Evolutionary conservation across 2,113 vertebrate genomes (phyloP).

Genomic region (Felis chaus): DNA sequence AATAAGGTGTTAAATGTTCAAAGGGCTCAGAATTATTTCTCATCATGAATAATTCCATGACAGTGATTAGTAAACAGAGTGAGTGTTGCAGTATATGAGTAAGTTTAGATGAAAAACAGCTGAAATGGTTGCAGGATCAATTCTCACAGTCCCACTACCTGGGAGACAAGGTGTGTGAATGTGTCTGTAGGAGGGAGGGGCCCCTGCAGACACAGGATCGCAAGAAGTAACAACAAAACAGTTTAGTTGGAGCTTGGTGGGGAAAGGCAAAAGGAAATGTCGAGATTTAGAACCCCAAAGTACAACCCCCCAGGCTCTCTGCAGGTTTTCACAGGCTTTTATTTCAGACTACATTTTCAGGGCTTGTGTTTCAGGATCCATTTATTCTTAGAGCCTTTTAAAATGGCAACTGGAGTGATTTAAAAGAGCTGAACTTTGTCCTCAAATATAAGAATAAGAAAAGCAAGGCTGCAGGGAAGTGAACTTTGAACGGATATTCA

Average conservation of each 20-base stretch:
- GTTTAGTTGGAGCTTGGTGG: not conserved
- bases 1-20: conserved; percentile 2
- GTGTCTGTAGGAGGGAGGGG: not conserved
- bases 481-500: not conserved
- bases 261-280: conserved; percentile 15
- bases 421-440: not conserved
- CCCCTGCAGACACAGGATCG: not conserved
- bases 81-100: not conserved
- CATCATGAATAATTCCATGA: conserved; percentile 3
- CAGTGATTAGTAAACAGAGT: not conserved
- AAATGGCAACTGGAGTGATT: conserved; percentile 12
- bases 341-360: not conserved
- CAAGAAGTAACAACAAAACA: not conserved
- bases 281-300: not conserved
- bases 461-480: not conserved
- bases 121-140: not conserved
- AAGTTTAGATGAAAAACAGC: not conserved
- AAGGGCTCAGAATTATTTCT: conserved; percentile 31
- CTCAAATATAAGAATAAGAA: not conserved
- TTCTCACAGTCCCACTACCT: not conserved
- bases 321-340: not conserved
- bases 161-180: not conserved
- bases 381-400: conserved; percentile 24
- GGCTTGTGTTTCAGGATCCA: not conserved
- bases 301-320: not conserved